Evolutionary conservation across 1,140 invertebrate genomes (phyloP), one percentile per base, ranked within the genome.

Genomic region (Archivesica marissinica): DNA sequence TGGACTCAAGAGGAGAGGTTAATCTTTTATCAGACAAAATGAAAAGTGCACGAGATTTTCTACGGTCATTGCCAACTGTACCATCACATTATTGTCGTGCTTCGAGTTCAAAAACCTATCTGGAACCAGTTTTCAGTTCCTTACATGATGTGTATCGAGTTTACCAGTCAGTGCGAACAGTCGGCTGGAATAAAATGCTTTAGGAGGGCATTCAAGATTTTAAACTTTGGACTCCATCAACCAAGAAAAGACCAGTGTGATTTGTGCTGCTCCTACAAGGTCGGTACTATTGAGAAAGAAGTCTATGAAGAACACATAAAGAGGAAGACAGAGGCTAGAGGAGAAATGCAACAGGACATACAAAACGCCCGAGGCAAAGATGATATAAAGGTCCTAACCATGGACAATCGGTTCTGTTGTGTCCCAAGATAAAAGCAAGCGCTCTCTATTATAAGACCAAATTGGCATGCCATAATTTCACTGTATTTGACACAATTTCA

Each of bases 361-460:
- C 30, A 25, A 74, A 28, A 28, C 7, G 80, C 80, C 11, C 23
- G 38, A 33, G 11, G 6, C 17, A 17, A 61, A n/a, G 30, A 17
- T 17, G 25, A 6, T 23, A 39, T 75, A 13, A 59, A n/a, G 64
- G 80, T 83, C 15, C 30, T 83, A 20, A 75, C 80, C 23, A 72
- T 83, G 30, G 80, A 83, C 68, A 83, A 30, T 38, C 50, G 25
- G 64, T 82, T 3, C 52, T 72, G 25, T 25, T 82, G 35, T 54
- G n/a, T 33, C 79, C 66, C 41, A 82, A 25, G 17, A n/a, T 82
- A 17, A 25, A 82, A 9, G 66, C 79, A 30, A 82, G 68, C 61
- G 79, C 79, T 9, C 20, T 82, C 2, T 82, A 74, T 82, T 82
- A 82, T 44, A 82, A 82, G 33, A 72, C 66, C 9, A 82, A 82